These are phyloP conservation scores for Ginglymostoma cirratum DNA, from an alignment of 2,113 vertebrate genomes.

Conservation along the genomic window DNA sequence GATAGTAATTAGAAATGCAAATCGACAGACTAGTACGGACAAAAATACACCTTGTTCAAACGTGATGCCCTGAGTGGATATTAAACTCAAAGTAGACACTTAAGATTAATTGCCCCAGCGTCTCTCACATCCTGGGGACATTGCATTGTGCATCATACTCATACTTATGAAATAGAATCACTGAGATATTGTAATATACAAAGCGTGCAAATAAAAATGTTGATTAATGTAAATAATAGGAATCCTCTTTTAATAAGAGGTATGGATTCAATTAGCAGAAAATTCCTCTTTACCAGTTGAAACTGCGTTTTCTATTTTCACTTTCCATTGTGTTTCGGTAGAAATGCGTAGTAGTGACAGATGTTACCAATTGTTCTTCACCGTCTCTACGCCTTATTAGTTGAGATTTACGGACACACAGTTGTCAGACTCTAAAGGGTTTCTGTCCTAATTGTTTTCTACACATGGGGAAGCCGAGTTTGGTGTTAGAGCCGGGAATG, in stretches of 20 bases:
- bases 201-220: not conserved
- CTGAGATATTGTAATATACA: not conserved
- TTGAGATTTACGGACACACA: not conserved
- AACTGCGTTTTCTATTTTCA: not conserved
- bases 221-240: not conserved
- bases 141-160: too few species aligned
- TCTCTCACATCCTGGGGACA: too few species aligned
- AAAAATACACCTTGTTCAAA: too few species aligned
- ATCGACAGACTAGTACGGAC: too few species aligned
- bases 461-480: not conserved
- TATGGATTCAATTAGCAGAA: not conserved
- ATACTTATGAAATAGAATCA: too few species aligned
- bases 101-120: too few species aligned
- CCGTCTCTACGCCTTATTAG: not conserved
- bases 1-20: too few species aligned
- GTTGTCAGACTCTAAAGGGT: not conserved
- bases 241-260: not conserved
- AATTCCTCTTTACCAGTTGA: not conserved
- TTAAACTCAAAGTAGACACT: too few species aligned
- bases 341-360: too few species aligned
- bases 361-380: not conserved
- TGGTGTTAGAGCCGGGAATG: not conserved
- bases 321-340: not conserved
- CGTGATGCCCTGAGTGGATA: too few species aligned
- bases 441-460: not conserved